Percentiles rank a stretch among this genome's conserved stretches.
phyloP scores from a whole-genome alignment of 2,113 vertebrate species.

The Edolisoma coerulescens region DNA sequence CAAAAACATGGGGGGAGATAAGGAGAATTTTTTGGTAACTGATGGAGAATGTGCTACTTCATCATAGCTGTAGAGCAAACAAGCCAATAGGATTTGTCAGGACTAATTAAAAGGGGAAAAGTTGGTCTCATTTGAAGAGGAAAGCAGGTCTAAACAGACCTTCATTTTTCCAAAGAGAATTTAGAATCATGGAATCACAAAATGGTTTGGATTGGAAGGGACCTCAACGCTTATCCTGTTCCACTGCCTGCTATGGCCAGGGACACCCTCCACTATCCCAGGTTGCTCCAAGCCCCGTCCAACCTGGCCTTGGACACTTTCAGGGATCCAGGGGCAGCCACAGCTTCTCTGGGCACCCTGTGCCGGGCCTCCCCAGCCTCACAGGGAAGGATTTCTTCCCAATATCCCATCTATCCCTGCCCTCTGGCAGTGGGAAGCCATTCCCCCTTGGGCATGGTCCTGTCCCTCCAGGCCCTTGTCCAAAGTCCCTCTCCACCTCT shows the following conservation, averaged over 20 bases:
- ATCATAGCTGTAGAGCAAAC: not conserved
- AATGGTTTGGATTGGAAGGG: not conserved
- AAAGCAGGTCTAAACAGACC: not conserved
- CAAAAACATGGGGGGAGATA: not conserved
- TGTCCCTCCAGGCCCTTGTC: not conserved
- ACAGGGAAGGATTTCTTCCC: not conserved
- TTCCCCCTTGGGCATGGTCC: not conserved
- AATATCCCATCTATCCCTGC: not conserved
- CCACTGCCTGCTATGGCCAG: not conserved
- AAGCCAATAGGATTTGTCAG: not conserved
- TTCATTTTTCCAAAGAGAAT: not conserved
- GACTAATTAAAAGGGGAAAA: not conserved
- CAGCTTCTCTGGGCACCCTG: not conserved
- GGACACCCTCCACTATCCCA: not conserved
- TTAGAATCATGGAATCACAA: not conserved
- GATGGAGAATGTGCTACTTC: not conserved
- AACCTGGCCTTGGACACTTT: not conserved
- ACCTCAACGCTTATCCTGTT: not conserved
- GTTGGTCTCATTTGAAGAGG: not conserved
- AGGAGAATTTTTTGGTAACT: not conserved
- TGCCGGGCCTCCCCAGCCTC: not conserved
- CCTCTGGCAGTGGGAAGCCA: not conserved
- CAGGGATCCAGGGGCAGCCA: not conserved
- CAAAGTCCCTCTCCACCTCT: not conserved
- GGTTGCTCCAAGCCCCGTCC: rapidly evolving